Conservation (phyloP, 1,140 invertebrate genomes). For the Cherax destructor region DNA sequence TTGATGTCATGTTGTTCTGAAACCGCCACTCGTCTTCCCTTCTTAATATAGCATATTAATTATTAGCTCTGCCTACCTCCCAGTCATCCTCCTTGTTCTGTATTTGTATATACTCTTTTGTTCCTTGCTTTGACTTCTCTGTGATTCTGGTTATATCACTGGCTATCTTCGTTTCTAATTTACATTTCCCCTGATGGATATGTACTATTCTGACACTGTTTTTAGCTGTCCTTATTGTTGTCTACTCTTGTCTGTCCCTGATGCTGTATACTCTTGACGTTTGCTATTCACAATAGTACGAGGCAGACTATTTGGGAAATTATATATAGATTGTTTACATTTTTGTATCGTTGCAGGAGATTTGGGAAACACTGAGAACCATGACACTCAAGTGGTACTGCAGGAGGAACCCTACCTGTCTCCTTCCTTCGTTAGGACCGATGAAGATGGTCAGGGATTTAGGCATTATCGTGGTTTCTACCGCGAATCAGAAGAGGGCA, state of each 20-base stretch:
- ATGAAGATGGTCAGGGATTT: neutral
- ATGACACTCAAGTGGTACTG: neutral
- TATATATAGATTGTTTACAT: neutral
- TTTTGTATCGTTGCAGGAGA: neutral
- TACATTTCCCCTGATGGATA: neutral
- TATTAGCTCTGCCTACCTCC: too few species aligned
- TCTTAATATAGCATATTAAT: too few species aligned
- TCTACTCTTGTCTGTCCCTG: neutral
- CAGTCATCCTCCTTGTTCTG: too few species aligned
- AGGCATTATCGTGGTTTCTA: conserved; percentile 40
- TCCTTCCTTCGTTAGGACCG: neutral
- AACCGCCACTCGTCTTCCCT: too few species aligned
- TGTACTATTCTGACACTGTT: neutral
- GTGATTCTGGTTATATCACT: too few species aligned
- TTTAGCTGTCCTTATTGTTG: neutral
- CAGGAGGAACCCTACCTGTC: conserved; percentile 35
- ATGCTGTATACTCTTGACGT: neutral
- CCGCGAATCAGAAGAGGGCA: neutral
- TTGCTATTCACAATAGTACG: too few species aligned
- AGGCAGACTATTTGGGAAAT: neutral
- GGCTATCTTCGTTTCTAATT: too few species aligned
- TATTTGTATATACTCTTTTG: too few species aligned
- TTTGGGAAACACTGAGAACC: neutral
- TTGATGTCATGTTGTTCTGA: too few species aligned
- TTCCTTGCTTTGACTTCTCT: too few species aligned